phyloP scores from a whole-genome alignment of 1,140 invertebrate genomes.

The Neodiprion lecontei region DNA sequence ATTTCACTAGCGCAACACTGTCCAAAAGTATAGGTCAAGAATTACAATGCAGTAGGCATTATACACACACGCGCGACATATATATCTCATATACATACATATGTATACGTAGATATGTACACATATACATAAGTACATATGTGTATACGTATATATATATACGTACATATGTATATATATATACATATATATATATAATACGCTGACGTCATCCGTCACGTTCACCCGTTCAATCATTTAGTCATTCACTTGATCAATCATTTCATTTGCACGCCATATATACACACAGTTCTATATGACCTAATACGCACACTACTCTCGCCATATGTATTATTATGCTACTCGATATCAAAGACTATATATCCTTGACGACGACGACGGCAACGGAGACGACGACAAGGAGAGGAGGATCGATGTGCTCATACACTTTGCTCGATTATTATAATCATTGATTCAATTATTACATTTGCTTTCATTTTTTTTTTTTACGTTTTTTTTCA shows the following conservation, averaged over 20 bases:
- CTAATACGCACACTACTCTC: slow-evolving; percentile 24
- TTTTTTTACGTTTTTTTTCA: slow-evolving; percentile 6
- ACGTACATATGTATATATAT: slow-evolving; percentile 16
- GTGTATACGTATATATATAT: not conserved
- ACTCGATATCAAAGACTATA: not conserved
- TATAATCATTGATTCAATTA: not conserved
- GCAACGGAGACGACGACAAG: slow-evolving; percentile 17
- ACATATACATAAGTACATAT: not conserved
- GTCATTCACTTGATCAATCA: not conserved
- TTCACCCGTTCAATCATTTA: slow-evolving; percentile 35
- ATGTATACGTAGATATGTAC: not conserved
- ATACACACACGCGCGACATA: not conserved
- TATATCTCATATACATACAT: slow-evolving; percentile 32
- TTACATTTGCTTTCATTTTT: not conserved
- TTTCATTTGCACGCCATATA: slow-evolving; percentile 29
- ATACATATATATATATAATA: not conserved
- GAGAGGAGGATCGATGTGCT: slow-evolving; percentile 41
- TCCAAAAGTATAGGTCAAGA: slow-evolving; percentile 57
- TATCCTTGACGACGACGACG: slow-evolving; percentile 5
- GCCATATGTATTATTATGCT: not conserved
- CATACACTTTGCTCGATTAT: slow-evolving; percentile 44
- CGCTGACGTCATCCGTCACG: slow-evolving; percentile 9
- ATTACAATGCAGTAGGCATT: slow-evolving; percentile 48
- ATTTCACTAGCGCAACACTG: slow-evolving; percentile 39
- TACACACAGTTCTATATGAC: slow-evolving; percentile 33